Evolutionary conservation across 2,113 vertebrate species (phyloP).

Genomic region (Channa argus): DNA sequence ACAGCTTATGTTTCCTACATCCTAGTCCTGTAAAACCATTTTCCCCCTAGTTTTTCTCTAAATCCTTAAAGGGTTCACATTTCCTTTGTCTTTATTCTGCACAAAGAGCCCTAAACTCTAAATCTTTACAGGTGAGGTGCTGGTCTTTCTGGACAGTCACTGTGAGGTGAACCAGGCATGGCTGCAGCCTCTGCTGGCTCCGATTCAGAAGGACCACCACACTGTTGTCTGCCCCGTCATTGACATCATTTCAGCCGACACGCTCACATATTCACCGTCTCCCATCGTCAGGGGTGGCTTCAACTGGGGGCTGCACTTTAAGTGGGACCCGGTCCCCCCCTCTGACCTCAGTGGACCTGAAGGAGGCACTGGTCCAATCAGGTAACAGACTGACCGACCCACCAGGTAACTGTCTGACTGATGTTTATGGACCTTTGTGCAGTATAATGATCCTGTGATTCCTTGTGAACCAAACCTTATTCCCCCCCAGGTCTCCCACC

Average conservation of each 20-base stretch:
- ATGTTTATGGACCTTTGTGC: no score
- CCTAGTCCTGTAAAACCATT: no score
- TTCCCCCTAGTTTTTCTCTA: no score
- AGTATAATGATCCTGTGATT: no score
- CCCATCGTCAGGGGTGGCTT: constrained; percentile 95
- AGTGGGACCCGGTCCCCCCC: constrained; percentile 95
- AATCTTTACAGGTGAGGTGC: constrained; percentile 86
- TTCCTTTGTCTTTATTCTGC: no score
- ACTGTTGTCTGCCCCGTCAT: constrained; percentile 96
- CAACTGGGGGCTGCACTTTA: constrained; percentile 99
- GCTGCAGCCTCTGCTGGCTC: constrained; percentile 90
- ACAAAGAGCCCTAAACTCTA: no score
- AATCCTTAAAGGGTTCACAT: no score
- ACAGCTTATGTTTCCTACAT: no score
- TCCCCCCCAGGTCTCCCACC: constrained; percentile 89
- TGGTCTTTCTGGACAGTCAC: constrained; percentile 98
- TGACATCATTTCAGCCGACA: constrained; percentile 97
- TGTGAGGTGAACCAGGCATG: constrained; percentile 95
- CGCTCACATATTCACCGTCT: constrained; percentile 92
- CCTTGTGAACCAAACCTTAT: neutral
- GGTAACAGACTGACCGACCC: constrained; percentile 69
- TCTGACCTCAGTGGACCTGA: constrained; percentile 86
- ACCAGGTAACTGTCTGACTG: no score
- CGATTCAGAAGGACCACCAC: constrained; percentile 83
- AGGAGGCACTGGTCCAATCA: constrained; percentile 87